Evolutionary conservation across 2,888 invertebrate species (phyloP).

Genomic region (Tipula lateralis): DNA sequence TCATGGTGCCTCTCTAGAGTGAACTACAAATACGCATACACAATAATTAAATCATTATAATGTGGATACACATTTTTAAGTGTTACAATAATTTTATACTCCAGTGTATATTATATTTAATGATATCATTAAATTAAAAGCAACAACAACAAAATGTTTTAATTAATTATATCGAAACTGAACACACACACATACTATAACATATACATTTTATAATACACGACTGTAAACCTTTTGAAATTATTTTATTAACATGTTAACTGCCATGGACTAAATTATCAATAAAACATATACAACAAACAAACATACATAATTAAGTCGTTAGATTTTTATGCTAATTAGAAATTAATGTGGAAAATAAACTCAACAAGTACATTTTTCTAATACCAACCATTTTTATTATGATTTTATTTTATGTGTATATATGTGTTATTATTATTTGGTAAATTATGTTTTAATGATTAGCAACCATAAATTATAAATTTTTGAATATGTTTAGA

Average conservation of each 20-base stretch:
- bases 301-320: not conserved
- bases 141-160: not conserved
- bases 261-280: not conserved
- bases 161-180: not conserved
- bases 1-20: not conserved
- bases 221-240: not conserved
- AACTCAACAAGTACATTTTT: conserved; percentile 4
- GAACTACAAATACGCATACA: not conserved
- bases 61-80: not conserved
- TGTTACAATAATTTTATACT: conserved; percentile 1
- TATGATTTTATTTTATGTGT: not conserved
- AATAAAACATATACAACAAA: not conserved
- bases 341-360: not conserved
- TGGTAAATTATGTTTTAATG: not conserved
- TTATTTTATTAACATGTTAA: not conserved
- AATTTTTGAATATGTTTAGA: not conserved
- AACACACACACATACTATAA: no score
- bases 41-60: not conserved
- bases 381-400: not conserved
- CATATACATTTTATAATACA: no score
- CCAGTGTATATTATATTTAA: not conserved
- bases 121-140: not conserved
- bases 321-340: conserved; percentile 6
- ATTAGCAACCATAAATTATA: not conserved
- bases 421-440: not conserved